A percentile compares a stretch with the other conserved stretches of the same genome.
Conservation (phyloP, 2,113 vertebrate species). For the Dunckerocampus dactyliophorus region DNA sequence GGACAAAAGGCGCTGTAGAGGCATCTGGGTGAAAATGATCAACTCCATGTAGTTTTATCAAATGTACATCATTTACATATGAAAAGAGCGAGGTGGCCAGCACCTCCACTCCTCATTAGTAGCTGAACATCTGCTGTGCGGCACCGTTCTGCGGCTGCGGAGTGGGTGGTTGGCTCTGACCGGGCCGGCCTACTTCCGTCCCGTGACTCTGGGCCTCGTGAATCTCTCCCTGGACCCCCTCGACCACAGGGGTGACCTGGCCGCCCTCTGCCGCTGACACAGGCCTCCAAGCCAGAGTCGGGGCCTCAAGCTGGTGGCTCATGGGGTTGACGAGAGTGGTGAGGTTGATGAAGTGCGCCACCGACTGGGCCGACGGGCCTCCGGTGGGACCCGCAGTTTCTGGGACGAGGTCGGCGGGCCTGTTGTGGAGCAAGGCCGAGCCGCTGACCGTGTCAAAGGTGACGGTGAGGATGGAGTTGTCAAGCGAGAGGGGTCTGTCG, state of each 20-base stretch:
- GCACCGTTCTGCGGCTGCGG: conserved; percentile 62
- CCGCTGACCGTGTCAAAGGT: conserved; percentile 92
- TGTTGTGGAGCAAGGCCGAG: conserved; percentile 88
- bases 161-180: conserved; percentile 54
- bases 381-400: conserved; percentile 62
- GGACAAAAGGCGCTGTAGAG: conserved; percentile 27
- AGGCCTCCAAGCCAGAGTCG: conserved; percentile 85
- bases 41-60: conserved; percentile 22
- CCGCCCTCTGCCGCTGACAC: conserved; percentile 72
- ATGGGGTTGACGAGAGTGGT: conserved; percentile 95
- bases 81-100: conserved; percentile 38
- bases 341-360: conserved; percentile 95
- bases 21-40: conserved; percentile 51
- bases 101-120: conserved; percentile 69
- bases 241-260: conserved; percentile 41
- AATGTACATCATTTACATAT: conserved; percentile 21
- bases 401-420: conserved; percentile 78
- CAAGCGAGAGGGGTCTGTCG: conserved; percentile 87
- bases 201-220: conserved; percentile 67
- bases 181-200: conserved; percentile 37
- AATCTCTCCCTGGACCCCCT: conserved; percentile 52
- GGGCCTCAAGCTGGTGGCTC: conserved; percentile 81
- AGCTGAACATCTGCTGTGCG: conserved; percentile 88
- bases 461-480: conserved; percentile 95
- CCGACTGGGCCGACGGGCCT: conserved; percentile 71